phyloP scores from a whole-genome alignment of 2,888 invertebrate genomes.

The Drosophila silvestris region DNA sequence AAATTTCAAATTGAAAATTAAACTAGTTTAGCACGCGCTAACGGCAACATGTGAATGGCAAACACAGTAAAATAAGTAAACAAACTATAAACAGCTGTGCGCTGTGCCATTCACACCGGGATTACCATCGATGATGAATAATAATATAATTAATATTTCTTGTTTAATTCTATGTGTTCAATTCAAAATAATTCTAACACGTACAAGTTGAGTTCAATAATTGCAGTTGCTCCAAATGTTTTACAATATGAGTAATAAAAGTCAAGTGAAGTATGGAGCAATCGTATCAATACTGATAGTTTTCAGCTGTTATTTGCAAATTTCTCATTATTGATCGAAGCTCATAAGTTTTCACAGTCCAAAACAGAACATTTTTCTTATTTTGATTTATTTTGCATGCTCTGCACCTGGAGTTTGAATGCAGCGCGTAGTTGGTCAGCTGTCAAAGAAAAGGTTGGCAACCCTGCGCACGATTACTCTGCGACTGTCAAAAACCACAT shows the following conservation, averaged over 20 bases:
- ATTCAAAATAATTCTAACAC: neutral
- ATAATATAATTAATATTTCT: neutral
- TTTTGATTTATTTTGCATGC: neutral
- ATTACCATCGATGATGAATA: neutral
- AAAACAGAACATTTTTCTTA: fast-evolving
- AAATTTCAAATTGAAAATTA: slow-evolving; percentile 30
- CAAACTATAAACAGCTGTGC: slow-evolving; percentile 48
- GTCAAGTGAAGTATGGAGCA: neutral
- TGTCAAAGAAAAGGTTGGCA: slow-evolving; percentile 65
- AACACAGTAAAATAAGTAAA: slow-evolving; percentile 37
- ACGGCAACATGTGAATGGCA: slow-evolving; percentile 36
- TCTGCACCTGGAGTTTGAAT: slow-evolving; percentile 14
- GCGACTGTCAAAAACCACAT: slow-evolving; percentile 71
- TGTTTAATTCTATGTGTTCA: neutral
- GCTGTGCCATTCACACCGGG: slow-evolving; percentile 18
- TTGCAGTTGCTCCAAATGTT: neutral
- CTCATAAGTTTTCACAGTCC: neutral
- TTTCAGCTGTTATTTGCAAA: neutral
- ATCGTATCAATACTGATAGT: neutral
- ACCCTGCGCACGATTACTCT: slow-evolving; percentile 57
- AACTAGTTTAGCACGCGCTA: slow-evolving; percentile 23
- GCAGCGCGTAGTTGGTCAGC: slow-evolving; percentile 44
- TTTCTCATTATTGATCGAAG: neutral
- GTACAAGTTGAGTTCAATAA: neutral
- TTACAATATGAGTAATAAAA: neutral